phyloP scores from a whole-genome alignment of 2,113 vertebrate species.

The Pelobates fuscus region DNA sequence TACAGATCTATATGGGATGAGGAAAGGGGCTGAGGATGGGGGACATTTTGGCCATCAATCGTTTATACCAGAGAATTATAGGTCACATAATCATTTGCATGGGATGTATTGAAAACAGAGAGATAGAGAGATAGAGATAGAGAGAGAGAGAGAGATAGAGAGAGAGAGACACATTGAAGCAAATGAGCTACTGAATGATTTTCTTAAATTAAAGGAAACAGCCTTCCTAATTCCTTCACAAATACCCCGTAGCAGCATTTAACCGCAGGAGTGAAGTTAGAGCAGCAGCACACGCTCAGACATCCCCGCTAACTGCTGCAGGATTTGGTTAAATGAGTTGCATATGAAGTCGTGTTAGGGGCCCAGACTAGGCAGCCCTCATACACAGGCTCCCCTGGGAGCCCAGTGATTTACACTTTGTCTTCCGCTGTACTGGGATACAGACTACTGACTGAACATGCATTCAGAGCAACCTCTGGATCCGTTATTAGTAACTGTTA shows the following conservation, averaged over 20 bases:
- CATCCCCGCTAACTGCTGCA: neutral
- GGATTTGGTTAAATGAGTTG: constrained; percentile 26
- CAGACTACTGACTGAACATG: neutral
- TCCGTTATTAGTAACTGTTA: no score
- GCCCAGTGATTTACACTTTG: constrained; percentile 17
- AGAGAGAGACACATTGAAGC: neutral
- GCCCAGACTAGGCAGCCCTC: neutral
- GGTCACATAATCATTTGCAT: no score
- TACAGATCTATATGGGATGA: no score
- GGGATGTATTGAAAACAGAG: neutral
- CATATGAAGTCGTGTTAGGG: constrained; percentile 25
- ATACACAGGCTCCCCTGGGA: neutral
- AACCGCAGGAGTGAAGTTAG: constrained; percentile 29
- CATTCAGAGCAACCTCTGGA: no score
- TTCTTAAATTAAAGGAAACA: constrained; percentile 45
- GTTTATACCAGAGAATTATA: no score
- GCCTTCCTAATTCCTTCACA: constrained; percentile 31
- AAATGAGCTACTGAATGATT: neutral
- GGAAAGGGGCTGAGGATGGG: no score
- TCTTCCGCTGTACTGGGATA: neutral
- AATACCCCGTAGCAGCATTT: constrained; percentile 34
- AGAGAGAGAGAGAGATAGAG: no score
- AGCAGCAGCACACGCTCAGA: constrained; percentile 12
- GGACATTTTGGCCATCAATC: no score
- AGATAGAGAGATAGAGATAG: no score